phyloP scores from a whole-genome alignment of 2,797 vertebrate species.

The Sebastes nivosus region DNA sequence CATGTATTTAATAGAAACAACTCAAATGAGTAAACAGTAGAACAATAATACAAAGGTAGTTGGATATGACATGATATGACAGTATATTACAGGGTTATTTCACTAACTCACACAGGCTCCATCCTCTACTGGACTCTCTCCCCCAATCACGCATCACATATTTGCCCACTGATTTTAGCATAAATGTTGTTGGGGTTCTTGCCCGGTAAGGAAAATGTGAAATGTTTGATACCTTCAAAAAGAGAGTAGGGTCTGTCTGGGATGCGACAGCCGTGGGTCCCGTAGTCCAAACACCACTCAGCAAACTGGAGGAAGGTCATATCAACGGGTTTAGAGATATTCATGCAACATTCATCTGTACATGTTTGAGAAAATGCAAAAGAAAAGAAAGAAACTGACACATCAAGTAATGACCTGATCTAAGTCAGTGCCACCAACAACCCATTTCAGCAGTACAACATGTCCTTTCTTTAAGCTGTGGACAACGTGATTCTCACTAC shows the following conservation, averaged over 20 bases:
- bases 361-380: neutral
- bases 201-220: neutral
- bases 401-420: neutral
- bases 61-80: too few species aligned
- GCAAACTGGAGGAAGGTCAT: slow-evolving; percentile 85
- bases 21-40: too few species aligned
- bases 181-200: too few species aligned
- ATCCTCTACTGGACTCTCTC: too few species aligned
- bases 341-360: neutral
- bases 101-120: too few species aligned
- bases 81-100: too few species aligned
- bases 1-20: too few species aligned
- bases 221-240: slow-evolving; percentile 91
- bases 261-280: slow-evolving; percentile 95
- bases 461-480: neutral
- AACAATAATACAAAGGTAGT: too few species aligned
- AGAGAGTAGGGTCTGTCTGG: slow-evolving; percentile 97
- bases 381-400: neutral
- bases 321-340: neutral
- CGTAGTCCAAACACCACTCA: slow-evolving; percentile 97
- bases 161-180: too few species aligned
- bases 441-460: neutral
- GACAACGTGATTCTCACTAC: neutral
- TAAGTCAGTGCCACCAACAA: neutral
- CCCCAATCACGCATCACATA: too few species aligned